These are phyloP conservation scores for Triops longicaudatus DNA, from an alignment of 1,140 invertebrate species.

Conservation along the genomic window DNA sequence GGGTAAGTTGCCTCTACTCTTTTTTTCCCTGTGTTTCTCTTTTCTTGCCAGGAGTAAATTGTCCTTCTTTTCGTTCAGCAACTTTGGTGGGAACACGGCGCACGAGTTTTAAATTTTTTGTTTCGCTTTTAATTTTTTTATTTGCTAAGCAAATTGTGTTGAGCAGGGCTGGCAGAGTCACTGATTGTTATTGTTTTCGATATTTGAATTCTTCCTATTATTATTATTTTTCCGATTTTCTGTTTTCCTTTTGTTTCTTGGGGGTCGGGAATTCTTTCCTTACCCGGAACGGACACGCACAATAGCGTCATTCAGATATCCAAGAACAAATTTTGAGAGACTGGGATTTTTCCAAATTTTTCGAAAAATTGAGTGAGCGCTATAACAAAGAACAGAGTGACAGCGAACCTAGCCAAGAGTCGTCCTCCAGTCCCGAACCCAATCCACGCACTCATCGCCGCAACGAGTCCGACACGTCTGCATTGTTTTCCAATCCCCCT, in stretches of 20 bases:
- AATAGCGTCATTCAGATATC: conserved; percentile 46
- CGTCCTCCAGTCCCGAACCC: background rate
- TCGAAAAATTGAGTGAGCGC: conserved; percentile 42
- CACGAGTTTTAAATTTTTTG: background rate
- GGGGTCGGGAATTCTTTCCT: background rate
- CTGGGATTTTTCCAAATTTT: conserved; percentile 74
- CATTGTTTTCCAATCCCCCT: background rate
- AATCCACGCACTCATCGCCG: conserved; percentile 31
- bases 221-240: conserved; percentile 37
- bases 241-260: conserved; percentile 21
- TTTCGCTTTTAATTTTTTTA: background rate
- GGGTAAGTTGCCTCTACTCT: conserved; percentile 56
- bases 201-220: conserved; percentile 33
- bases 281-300: conserved; percentile 21
- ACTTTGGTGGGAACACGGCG: background rate
- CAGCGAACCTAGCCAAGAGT: background rate
- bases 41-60: background rate
- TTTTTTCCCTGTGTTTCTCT: background rate
- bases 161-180: conserved; percentile 26
- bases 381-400: background rate
- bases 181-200: conserved; percentile 33
- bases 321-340: conserved; percentile 61
- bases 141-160: background rate
- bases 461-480: conserved; percentile 33
- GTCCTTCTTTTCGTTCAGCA: background rate